Conservation (phyloP, 2,113 vertebrate genomes). For the Xyrauchen texanus region DNA sequence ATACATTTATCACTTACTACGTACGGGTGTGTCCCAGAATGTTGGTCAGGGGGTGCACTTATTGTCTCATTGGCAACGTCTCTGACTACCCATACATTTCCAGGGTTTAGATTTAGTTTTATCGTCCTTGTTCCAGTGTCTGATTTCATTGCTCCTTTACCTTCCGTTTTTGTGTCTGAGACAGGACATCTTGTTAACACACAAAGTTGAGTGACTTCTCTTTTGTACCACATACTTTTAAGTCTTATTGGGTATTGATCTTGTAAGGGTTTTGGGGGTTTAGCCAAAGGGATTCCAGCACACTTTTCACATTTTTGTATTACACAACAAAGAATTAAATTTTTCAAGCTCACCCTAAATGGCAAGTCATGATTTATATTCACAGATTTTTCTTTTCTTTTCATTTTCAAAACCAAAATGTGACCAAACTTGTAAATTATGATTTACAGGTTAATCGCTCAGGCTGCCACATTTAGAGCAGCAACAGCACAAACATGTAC, state of each 20-base stretch:
- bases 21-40: conserved; percentile 41
- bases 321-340: conserved; percentile 28
- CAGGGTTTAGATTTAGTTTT: conserved; percentile 14
- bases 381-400: conserved; percentile 17
- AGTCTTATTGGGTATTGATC: conserved; percentile 46
- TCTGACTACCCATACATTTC: conserved; percentile 43
- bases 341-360: conserved; percentile 3
- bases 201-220: conserved; percentile 52
- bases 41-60: conserved; percentile 22
- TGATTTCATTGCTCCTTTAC: conserved; percentile 53
- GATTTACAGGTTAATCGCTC: conserved; percentile 52
- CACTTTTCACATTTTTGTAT: conserved; percentile 50
- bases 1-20: not conserved
- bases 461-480: conserved; percentile 28
- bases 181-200: conserved; percentile 41
- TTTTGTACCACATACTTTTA: conserved; percentile 39
- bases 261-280: conserved; percentile 3
- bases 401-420: conserved; percentile 59
- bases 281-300: conserved; percentile 27
- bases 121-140: conserved; percentile 6
- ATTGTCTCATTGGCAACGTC: conserved; percentile 31
- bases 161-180: not conserved
- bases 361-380: conserved; percentile 16
- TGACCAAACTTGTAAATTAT: conserved; percentile 55
- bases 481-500: conserved; percentile 50